phyloP scores from a whole-genome alignment of 2,888 invertebrate genomes.

The Callyntrura guangdongensis region DNA sequence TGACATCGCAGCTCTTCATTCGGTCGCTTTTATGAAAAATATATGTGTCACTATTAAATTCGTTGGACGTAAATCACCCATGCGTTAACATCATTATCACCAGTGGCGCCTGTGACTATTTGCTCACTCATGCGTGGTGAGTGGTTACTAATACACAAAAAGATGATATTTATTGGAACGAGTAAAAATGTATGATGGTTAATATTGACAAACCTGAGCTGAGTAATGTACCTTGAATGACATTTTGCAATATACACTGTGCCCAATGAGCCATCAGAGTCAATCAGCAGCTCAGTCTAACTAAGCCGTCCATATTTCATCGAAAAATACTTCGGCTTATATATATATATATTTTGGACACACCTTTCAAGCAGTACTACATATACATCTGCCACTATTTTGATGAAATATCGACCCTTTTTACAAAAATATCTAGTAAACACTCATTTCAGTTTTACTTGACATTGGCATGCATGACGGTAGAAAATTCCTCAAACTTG shows the following conservation, averaged over 20 bases:
- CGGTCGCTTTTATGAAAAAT: slow-evolving; percentile 3
- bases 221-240: no score
- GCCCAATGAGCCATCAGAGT: not conserved
- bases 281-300: not conserved
- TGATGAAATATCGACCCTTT: no score
- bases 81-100: slow-evolving; percentile 11
- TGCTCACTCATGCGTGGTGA: slow-evolving; percentile 35
- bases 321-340: no score
- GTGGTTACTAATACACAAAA: slow-evolving; percentile 17
- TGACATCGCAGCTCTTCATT: slow-evolving; percentile 23
- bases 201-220: no score
- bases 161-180: not conserved
- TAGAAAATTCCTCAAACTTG: no score
- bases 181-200: not conserved
- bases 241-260: not conserved
- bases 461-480: no score
- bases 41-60: not conserved
- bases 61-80: slow-evolving; percentile 34
- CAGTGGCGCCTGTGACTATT: slow-evolving; percentile 21
- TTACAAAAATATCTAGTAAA: no score
- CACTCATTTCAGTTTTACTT: no score
- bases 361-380: no score
- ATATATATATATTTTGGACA: no score
- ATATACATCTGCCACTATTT: no score
- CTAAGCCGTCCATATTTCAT: not conserved